Conservation (phyloP, 1,140 invertebrate species). For the Drosophila aff. region DNA sequence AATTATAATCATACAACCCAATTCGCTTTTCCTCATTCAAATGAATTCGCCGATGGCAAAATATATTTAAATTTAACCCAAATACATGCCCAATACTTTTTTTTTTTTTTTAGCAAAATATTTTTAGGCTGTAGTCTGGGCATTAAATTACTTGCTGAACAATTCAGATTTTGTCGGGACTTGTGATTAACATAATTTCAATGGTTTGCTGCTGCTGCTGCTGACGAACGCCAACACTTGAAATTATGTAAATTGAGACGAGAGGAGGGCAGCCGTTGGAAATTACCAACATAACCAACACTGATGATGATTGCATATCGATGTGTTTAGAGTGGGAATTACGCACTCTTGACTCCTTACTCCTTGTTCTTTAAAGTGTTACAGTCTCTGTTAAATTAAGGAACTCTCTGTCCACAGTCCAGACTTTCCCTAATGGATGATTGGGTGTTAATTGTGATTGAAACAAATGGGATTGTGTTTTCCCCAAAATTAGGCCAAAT, state of each 20-base stretch:
- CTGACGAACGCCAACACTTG: conserved; percentile 29
- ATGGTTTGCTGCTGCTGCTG: conserved; percentile 4
- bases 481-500: conserved; percentile 20
- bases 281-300: conserved; percentile 10
- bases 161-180: conserved; percentile 31
- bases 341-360: not conserved
- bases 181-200: conserved; percentile 49
- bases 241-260: conserved; percentile 40
- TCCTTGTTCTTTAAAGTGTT: conserved; percentile 17
- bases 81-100: not conserved
- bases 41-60: not conserved
- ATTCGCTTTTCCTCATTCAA: conserved; percentile 1
- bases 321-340: not conserved
- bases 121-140: conserved; percentile 11
- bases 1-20: conserved; percentile 9
- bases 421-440: conserved; percentile 22
- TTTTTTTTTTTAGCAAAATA: not conserved
- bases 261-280: conserved; percentile 6
- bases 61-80: conserved; percentile 21
- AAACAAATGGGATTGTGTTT: conserved; percentile 33
- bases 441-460: conserved; percentile 48
- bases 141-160: conserved; percentile 29
- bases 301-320: conserved; percentile 35
- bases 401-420: not conserved
- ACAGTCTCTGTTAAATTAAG: not conserved